Base-by-base conservation (phyloP, 2,888 invertebrate species). In the Abscondita cerata region DNA sequence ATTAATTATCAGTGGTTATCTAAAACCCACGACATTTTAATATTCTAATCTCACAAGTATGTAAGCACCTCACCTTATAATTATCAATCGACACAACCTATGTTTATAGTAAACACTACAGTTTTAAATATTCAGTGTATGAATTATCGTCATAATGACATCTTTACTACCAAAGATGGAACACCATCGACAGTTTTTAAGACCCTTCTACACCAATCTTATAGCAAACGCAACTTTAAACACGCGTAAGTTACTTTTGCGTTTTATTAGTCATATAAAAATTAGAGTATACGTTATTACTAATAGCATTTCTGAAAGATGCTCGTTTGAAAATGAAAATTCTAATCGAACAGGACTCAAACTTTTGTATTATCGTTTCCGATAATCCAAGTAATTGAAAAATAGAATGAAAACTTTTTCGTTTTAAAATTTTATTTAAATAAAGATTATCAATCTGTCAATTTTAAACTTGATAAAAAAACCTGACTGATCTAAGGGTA, bases 51-150 rank as follows among this genome's bases (percentile, higher is more conserved):
- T 63, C 47, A 63, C 51, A 63, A 65, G 57, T 66, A 60, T 62
- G 15, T 25, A 44, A 18, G 61, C 75, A 73, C 71, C 73, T 73
- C 70, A 69, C 68, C 68, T 73, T 72, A 69, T 75, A 76, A 77
- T 78, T 76, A 76, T 78, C 76, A 75, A 73, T 76, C 44, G 44
- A 44, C 44, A 62, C 70, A 73, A 72, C 76, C 70, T 68, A 73
- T 72, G 77, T 75, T 74, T 74, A 78, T 76, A 77, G 76, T 76
- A 75, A 78, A 78, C 75, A 76, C 73, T 70, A 71, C 71, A 71
- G 55, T 77, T 78, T 79, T 78, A 78, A 78, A 79, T 79, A 80
- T 78, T 79, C 78, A 79, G 77, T 78, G 72, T 44, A 16, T 44
- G 18, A 44, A 18, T 44, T 44, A 63, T 66, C 73, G 69, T 69